Evolutionary conservation across 2,888 invertebrate species (phyloP).

Genomic region (Aphidius colemani): DNA sequence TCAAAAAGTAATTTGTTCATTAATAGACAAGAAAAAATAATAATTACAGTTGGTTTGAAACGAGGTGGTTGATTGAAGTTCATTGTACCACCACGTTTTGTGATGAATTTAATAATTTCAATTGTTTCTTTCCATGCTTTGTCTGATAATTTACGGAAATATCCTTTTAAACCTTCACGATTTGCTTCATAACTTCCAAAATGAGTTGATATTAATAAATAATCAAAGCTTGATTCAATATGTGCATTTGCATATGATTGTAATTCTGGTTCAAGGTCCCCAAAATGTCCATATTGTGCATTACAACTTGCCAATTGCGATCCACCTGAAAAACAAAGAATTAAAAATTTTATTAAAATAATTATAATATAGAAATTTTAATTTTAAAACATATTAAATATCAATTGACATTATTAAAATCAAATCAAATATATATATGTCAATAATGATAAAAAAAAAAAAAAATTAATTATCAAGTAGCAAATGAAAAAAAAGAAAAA

Average conservation of each 20-base stretch:
- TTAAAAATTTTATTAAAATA: no score
- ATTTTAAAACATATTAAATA: no score
- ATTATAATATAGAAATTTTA: no score
- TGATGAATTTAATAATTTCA: constrained; percentile 77
- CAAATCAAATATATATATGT: not conserved
- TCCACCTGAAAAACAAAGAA: constrained; percentile 3
- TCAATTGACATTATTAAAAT: no score
- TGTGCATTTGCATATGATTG: constrained; percentile 69
- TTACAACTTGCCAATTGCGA: constrained; percentile 63
- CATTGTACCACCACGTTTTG: constrained; percentile 72
- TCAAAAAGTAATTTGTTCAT: not conserved
- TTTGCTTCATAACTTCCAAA: constrained; percentile 79
- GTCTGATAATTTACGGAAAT: constrained; percentile 77
- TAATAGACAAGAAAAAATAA: not conserved
- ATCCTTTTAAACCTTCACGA: constrained; percentile 75
- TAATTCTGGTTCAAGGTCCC: constrained; percentile 61
- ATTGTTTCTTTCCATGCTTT: constrained; percentile 75
- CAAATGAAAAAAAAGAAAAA: no score
- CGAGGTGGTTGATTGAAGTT: constrained; percentile 61
- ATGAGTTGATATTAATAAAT: constrained; percentile 74
- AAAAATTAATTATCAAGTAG: no score
- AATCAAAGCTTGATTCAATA: constrained; percentile 75
- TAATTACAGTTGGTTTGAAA: constrained; percentile 44
- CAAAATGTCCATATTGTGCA: constrained; percentile 69
- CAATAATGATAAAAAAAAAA: not conserved